Percentiles rank a stretch among this genome's conserved stretches.
Conservation (phyloP, 2,113 vertebrate genomes). For the Clarias macrocephalus region DNA sequence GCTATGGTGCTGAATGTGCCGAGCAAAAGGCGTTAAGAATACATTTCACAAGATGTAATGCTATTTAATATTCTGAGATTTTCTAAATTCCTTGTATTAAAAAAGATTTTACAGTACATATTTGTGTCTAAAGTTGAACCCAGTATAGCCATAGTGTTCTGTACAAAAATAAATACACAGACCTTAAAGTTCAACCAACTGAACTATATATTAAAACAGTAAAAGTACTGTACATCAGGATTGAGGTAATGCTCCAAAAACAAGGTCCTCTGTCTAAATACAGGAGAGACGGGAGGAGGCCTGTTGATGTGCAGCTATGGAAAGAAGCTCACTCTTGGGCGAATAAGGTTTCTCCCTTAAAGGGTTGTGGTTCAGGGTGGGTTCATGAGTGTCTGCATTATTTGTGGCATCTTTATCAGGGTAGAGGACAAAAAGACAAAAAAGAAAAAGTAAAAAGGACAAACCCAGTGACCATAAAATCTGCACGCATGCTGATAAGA, state of each 20-base stretch:
- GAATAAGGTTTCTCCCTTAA: conserved; percentile 71
- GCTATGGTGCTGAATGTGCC: not conserved
- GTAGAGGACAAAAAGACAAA: conserved; percentile 68
- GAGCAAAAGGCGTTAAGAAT: not conserved
- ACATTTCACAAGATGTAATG: not conserved
- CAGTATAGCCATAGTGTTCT: no score
- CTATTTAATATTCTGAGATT: not conserved
- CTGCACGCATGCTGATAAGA: conserved; percentile 77
- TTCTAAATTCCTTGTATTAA: not conserved
- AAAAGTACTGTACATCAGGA: conserved; percentile 32
- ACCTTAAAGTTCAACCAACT: not conserved
- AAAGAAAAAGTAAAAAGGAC: conserved; percentile 62
- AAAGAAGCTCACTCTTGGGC: conserved; percentile 69
- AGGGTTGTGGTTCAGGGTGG: conserved; percentile 69
- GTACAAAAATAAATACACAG: not conserved
- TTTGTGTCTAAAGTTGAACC: not conserved
- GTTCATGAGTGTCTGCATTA: conserved; percentile 67
- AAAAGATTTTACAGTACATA: not conserved
- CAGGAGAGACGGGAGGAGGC: not conserved
- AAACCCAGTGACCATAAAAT: conserved; percentile 74
- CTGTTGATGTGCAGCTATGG: conserved; percentile 61
- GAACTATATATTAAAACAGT: not conserved
- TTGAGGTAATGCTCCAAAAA: conserved; percentile 34
- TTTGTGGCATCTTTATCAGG: conserved; percentile 74
- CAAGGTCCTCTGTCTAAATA: conserved; percentile 6